Percentiles rank a stretch among this genome's conserved stretches.
Conservation (phyloP, 2,888 invertebrate genomes). For the Mythimna albipuncta region DNA sequence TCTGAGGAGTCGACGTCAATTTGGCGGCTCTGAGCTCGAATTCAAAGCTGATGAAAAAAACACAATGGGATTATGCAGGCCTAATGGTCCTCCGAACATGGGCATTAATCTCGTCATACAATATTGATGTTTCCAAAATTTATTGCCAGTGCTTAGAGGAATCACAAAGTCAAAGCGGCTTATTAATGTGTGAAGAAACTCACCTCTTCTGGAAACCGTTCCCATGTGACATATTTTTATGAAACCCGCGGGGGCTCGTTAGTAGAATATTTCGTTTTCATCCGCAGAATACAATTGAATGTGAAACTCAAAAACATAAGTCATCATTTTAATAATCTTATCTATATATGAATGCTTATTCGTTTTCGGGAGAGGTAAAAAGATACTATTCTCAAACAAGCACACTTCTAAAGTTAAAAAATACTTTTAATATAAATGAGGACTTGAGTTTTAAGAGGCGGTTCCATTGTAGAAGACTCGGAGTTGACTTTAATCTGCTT, state of each 20-base stretch:
- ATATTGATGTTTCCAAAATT: conserved; percentile 89
- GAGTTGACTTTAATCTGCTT: conserved; percentile 85
- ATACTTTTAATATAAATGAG: conserved; percentile 76
- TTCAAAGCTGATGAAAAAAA: conserved; percentile 83
- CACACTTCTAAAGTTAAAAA: conserved; percentile 70
- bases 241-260: conserved; percentile 83
- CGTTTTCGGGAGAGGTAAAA: conserved; percentile 72
- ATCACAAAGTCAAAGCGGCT: conserved; percentile 88
- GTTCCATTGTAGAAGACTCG: conserved; percentile 76
- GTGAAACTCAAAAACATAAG: conserved; percentile 85
- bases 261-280: conserved; percentile 84
- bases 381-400: conserved; percentile 71
- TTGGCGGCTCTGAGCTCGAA: conserved; percentile 80
- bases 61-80: conserved; percentile 88
- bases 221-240: conserved; percentile 85
- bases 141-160: conserved; percentile 83
- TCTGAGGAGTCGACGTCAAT: conserved; percentile 79
- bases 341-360: conserved; percentile 72
- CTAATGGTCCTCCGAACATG: conserved; percentile 89
- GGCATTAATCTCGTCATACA: conserved; percentile 90
- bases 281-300: conserved; percentile 89
- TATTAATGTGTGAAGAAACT: conserved; percentile 90
- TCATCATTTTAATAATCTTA: conserved; percentile 83
- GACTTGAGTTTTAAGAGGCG: conserved; percentile 71
- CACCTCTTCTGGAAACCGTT: conserved; percentile 81